phyloP scores from a whole-genome alignment of 2,797 vertebrate species.

The Poecilia velifera region DNA sequence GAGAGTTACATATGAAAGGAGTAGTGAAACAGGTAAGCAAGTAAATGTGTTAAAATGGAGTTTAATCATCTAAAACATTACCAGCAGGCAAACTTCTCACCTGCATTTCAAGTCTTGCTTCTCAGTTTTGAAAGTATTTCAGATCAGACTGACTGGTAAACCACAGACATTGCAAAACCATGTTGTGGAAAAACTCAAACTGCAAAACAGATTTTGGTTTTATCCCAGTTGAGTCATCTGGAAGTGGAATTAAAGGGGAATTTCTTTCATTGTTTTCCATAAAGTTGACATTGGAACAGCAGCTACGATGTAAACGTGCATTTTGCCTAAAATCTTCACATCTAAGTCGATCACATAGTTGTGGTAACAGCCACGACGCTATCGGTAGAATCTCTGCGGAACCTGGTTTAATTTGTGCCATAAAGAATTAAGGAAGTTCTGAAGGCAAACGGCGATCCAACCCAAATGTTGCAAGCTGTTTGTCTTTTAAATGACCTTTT shows the following conservation, averaged over 20 bases:
- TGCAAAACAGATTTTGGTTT: constrained; percentile 22
- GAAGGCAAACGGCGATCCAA: neutral
- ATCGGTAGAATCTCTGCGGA: neutral
- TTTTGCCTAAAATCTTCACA: neutral
- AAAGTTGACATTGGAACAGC: neutral
- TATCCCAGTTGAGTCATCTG: constrained; percentile 23
- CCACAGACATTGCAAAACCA: constrained; percentile 28
- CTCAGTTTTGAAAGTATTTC: neutral
- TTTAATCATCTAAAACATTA: constrained; percentile 33
- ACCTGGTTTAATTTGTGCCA: neutral
- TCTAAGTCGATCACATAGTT: neutral
- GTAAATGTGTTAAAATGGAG: constrained; percentile 50
- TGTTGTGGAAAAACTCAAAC: constrained; percentile 5
- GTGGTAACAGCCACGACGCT: neutral
- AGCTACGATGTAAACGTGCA: neutral
- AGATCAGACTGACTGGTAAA: constrained; percentile 36
- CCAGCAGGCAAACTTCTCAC: constrained; percentile 13
- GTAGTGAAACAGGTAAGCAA: constrained; percentile 44
- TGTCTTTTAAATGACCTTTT: neutral
- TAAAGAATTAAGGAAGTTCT: neutral
- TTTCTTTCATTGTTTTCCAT: constrained; percentile 40
- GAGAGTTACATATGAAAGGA: constrained; percentile 44
- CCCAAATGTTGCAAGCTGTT: neutral
- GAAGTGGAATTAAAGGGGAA: constrained; percentile 8
- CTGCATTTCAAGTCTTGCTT: constrained; percentile 6